These are phyloP conservation scores for Drosophila multiciliata DNA, from an alignment of 2,888 invertebrate species.

Conservation along the genomic window DNA sequence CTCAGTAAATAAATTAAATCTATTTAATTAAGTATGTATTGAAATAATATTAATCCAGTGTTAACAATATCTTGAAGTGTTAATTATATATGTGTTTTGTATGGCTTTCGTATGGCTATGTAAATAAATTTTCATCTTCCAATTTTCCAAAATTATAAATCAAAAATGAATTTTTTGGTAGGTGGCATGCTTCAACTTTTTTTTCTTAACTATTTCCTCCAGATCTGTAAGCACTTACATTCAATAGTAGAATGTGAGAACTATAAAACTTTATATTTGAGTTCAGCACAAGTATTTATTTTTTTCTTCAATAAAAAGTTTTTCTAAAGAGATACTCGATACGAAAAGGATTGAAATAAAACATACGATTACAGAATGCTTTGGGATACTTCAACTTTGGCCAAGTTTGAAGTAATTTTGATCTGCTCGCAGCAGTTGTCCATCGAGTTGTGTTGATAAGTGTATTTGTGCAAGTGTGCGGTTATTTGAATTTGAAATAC, in stretches of 20 bases:
- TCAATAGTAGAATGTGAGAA: slow-evolving; percentile 5
- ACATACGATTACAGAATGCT: not conserved
- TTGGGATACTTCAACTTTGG: slow-evolving; percentile 15
- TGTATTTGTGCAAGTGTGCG: not conserved
- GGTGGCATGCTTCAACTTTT: not conserved
- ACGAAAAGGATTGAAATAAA: slow-evolving; percentile 5
- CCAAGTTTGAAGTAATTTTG: slow-evolving; percentile 14
- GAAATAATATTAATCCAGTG: not conserved
- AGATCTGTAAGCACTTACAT: not conserved
- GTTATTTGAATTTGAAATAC: not conserved
- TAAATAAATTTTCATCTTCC: too few species aligned
- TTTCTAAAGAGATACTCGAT: not conserved
- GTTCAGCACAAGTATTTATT: slow-evolving; percentile 6
- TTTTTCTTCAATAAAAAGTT: slow-evolving; percentile 12
- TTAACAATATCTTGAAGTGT: not conserved
- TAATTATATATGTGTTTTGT: not conserved
- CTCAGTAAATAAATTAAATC: not conserved
- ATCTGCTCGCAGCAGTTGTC: slow-evolving; percentile 2
- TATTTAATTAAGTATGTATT: not conserved
- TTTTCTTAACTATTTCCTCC: not conserved
- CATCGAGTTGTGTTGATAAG: not conserved
- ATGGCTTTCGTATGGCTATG: too few species aligned
- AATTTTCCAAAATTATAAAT: not conserved
- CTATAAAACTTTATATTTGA: slow-evolving; percentile 13
- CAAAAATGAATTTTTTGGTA: not conserved